Evolutionary conservation across 1,140 invertebrate genomes (phyloP), one percentile per base, ranked within the genome.

Genomic region (Drosophila elegans): DNA sequence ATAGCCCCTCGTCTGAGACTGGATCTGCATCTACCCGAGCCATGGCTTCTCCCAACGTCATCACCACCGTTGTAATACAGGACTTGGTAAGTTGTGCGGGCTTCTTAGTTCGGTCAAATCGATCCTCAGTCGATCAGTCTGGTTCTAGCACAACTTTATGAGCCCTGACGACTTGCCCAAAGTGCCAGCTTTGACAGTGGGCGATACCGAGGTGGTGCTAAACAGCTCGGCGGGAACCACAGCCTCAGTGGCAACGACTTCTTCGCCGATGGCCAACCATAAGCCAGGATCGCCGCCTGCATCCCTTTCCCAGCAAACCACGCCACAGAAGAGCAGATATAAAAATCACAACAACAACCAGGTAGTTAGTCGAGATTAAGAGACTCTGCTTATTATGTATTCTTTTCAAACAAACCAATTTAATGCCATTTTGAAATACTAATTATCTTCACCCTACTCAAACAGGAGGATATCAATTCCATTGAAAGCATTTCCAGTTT

Each of bases 391-490:
- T 3, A 6, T 21, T 7, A 13, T 16, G 16, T 3, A 44, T n/a
- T n/a, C n/a, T 21, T 21, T 21, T 21, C 16, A 21, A 21, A 1
- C 16, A 21, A 21, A 21, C 16, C 16, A 21, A 21, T 21, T 21
- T 21, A 1, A 21, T 21, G 16, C 1, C 16, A 21, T 21, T 21
- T 21, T 21, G 16, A 21, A 21, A 21, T 21, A 16, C 7, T 21
- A 9, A 16, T 3, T 9, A 10, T 21, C 1, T 12, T 25, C 0
- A 29, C 7, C 25, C 16, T 44, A 25, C 3, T 16, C 36, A 32
- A 52, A 21, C 39, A 91, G 91, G 91, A 89, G 62, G 91, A 92
- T 36, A 86, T 92, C 13, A 91, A 92, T 73, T 92, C 91, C 1
- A 92, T 92, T 21, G 88, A 92, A 51, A 92, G 91, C 68, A 72